Conservation (phyloP, 2,888 invertebrate genomes). For the Pterobdella sp. region DNA sequence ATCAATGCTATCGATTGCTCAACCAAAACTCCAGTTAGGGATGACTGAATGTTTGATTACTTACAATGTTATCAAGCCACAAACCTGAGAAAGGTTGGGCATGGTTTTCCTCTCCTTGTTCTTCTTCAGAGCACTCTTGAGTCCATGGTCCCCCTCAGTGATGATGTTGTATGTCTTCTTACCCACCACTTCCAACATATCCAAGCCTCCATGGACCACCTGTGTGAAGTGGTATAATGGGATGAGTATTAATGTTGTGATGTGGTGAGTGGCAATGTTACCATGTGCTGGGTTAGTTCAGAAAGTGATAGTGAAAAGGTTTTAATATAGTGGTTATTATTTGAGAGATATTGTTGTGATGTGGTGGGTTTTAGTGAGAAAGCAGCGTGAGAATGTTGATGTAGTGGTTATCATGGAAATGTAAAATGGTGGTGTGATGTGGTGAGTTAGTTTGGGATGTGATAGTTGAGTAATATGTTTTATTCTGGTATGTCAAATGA, state of each 20-base stretch:
- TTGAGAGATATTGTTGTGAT: neutral
- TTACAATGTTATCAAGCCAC: no score
- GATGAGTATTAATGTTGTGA: no score
- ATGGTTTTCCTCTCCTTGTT: constrained; percentile 40
- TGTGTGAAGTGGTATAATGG: neutral
- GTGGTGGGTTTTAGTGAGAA: neutral
- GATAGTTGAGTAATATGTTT: no score
- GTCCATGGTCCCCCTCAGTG: constrained; percentile 81
- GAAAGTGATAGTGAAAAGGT: neutral
- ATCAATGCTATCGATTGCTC: no score
- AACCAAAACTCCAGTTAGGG: no score
- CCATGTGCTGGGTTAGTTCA: neutral
- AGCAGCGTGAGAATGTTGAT: neutral
- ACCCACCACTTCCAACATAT: constrained; percentile 82
- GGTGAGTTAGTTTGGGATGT: no score
- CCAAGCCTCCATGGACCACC: constrained; percentile 50
- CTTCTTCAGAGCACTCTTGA: constrained; percentile 66
- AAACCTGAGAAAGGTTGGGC: constrained; percentile 48
- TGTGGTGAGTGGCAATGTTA: neutral
- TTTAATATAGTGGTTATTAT: neutral
- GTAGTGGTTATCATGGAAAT: no score
- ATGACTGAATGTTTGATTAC: no score
- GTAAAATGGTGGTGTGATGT: no score
- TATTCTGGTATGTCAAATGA: no score
- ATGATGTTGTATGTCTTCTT: constrained; percentile 88